Conservation (phyloP, 2,888 invertebrate genomes). For the Sympetrum striolatum region DNA sequence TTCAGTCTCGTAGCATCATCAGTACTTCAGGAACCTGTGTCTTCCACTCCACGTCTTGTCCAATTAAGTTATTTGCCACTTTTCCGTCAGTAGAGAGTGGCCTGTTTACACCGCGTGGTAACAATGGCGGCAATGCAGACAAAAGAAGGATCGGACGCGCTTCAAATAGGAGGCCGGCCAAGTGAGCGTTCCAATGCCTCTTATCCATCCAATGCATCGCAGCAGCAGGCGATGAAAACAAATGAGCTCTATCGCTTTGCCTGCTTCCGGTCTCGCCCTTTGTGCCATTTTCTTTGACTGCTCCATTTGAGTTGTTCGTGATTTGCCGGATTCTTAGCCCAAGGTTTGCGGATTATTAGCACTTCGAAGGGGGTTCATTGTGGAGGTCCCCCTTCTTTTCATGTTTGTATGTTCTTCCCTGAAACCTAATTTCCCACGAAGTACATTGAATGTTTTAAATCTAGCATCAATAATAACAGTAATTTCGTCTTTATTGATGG, state of each 20-base stretch:
- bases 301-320: not conserved
- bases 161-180: not conserved
- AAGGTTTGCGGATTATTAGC: not conserved
- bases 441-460: no score
- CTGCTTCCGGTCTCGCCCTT: not conserved
- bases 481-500: no score
- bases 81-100: not conserved
- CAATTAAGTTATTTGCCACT: not conserved
- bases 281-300: not conserved
- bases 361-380: no score
- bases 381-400: no score
- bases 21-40: not conserved
- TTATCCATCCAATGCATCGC: not conserved
- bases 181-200: not conserved
- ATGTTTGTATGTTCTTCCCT: no score
- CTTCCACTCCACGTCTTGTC: not conserved
- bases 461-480: no score
- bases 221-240: not conserved
- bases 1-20: no score
- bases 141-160: not conserved
- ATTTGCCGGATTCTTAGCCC: not conserved
- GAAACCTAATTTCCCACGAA: no score
- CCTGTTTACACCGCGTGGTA: not conserved
- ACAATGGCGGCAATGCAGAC: not conserved
- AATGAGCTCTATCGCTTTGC: not conserved